These are phyloP conservation scores for Thamnaconus septentrionalis DNA, from an alignment of 2,113 vertebrate genomes.

Conservation along the genomic window DNA sequence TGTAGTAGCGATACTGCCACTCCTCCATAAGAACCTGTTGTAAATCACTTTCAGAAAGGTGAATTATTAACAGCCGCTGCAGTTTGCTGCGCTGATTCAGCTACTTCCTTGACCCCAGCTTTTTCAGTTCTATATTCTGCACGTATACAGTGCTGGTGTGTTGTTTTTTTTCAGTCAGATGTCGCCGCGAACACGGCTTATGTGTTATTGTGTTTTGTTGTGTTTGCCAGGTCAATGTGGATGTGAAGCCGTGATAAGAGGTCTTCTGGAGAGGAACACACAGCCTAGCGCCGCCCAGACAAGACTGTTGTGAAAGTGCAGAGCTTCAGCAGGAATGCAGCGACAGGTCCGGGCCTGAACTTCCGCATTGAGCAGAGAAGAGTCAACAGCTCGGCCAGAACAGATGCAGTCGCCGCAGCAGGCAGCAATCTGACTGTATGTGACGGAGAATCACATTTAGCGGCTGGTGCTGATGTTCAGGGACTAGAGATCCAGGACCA, in stretches of 20 bases:
- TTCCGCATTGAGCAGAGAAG: constrained; percentile 77
- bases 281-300: constrained; percentile 27
- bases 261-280: not conserved
- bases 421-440: constrained; percentile 34
- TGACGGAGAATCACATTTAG: constrained; percentile 1
- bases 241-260: not conserved
- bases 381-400: constrained; percentile 40
- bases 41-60: constrained; percentile 47
- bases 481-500: constrained; percentile 26
- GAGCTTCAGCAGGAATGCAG: constrained; percentile 60
- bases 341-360: constrained; percentile 76
- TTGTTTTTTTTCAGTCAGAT: too few species aligned
- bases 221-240: too few species aligned
- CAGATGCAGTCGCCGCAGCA: constrained; percentile 42
- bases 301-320: constrained; percentile 59
- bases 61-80: constrained; percentile 53
- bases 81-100: constrained; percentile 42
- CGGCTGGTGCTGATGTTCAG: constrained; percentile 20
- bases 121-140: not conserved
- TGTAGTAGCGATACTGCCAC: too few species aligned
- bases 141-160: too few species aligned
- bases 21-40: constrained; percentile 3
- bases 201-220: too few species aligned
- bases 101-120: not conserved
- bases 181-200: too few species aligned